Conservation (phyloP, 2,888 invertebrate species). For the Cantharis rustica region DNA sequence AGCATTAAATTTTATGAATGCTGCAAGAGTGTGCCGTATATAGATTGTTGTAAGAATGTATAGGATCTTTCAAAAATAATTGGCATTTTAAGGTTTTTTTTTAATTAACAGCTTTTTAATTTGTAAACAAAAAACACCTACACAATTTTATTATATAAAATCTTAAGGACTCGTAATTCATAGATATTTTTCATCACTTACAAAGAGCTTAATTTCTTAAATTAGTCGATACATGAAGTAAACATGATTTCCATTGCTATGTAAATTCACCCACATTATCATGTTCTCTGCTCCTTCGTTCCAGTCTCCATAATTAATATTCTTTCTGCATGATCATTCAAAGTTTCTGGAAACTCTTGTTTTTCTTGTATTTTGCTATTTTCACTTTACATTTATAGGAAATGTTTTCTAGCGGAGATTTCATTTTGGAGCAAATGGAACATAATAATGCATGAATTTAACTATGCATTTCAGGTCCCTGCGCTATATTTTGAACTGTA, state of each 20-base stretch:
- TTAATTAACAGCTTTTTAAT: neutral
- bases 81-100: neutral
- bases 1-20: slow-evolving; percentile 6
- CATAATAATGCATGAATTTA: neutral
- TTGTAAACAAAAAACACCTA: neutral
- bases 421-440: neutral
- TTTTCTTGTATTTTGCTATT: neutral
- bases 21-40: neutral
- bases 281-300: neutral
- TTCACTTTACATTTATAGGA: neutral
- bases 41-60: neutral
- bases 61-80: neutral
- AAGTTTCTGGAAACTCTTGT: neutral
- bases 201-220: neutral
- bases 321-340: neutral
- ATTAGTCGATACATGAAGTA: neutral
- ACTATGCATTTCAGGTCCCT: neutral
- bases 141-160: neutral
- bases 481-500: neutral
- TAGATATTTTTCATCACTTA: neutral
- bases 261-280: no score
- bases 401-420: neutral
- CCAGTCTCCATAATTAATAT: neutral
- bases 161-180: no score
- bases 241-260: neutral